Percentiles rank a stretch among this genome's conserved stretches.
Evolutionary conservation across 2,888 invertebrate species (phyloP).

Genomic region (Drosophila prolongata): DNA sequence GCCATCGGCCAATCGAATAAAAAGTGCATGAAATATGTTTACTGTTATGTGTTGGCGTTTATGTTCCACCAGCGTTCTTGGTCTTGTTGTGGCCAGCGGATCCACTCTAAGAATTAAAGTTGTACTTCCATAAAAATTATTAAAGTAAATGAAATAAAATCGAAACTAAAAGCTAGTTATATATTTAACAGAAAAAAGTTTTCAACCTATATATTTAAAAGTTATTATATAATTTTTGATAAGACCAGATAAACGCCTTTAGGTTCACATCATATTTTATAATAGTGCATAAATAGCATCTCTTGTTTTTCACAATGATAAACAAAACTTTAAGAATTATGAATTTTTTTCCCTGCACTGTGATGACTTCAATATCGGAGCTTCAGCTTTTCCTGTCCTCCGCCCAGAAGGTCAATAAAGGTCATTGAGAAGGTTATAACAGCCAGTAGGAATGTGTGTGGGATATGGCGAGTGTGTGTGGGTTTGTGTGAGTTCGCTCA

Average conservation of each 20-base stretch:
- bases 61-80: conserved; percentile 47
- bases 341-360: conserved; percentile 1
- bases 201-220: too few relatives aligned
- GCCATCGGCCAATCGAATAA: conserved; percentile 63
- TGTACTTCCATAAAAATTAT: too few relatives aligned
- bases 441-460: conserved; percentile 17
- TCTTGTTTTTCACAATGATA: too few relatives aligned
- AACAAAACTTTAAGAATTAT: too few relatives aligned
- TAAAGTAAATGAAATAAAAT: too few relatives aligned
- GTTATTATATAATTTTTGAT: too few relatives aligned
- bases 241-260: too few relatives aligned
- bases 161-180: background rate
- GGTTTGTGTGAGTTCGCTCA: conserved; percentile 18
- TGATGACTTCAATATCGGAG: conserved; percentile 3
- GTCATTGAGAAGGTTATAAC: conserved; percentile 69
- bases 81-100: background rate
- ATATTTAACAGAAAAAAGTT: too few relatives aligned
- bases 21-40: conserved; percentile 70
- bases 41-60: conserved; percentile 71
- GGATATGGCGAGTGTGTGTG: conserved; percentile 9
- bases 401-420: conserved; percentile 67
- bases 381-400: conserved; percentile 39
- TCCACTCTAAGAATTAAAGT: background rate
- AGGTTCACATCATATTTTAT: too few relatives aligned
- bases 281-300: too few relatives aligned